A percentile compares a stretch with the other conserved stretches of the same genome.
Evolutionary conservation across 2,113 vertebrate genomes (phyloP).

Genomic region (Corapipo altera): DNA sequence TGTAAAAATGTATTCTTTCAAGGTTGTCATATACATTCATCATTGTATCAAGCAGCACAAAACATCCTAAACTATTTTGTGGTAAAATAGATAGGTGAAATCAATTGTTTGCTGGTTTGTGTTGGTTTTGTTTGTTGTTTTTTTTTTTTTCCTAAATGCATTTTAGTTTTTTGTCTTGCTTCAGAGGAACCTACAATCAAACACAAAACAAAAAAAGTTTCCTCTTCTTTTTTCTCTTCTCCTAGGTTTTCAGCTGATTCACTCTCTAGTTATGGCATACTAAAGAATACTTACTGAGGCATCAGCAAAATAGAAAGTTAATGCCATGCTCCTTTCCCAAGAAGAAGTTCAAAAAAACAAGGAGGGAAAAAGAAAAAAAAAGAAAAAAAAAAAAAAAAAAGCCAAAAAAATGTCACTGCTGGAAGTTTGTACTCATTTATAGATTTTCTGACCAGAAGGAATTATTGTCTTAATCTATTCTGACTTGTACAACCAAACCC

Average conservation of each 20-base stretch:
- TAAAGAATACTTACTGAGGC: not conserved
- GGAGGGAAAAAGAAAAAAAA: not conserved
- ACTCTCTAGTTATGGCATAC: not conserved
- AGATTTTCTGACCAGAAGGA: not conserved
- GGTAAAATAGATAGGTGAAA: not conserved
- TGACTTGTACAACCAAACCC: not conserved
- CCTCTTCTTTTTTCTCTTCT: not conserved
- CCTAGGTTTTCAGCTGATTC: not conserved
- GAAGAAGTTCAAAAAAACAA: accelerated
- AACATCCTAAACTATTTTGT: not conserved
- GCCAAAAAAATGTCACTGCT: accelerated
- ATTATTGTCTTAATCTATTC: not conserved
- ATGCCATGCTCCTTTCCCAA: not conserved
- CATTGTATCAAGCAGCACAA: not conserved
- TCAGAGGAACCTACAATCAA: not conserved
- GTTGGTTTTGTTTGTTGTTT: not conserved
- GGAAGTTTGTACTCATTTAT: not conserved
- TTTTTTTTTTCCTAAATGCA: not conserved
- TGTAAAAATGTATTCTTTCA: not conserved
- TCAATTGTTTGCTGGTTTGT: no score
- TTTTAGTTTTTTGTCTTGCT: not conserved
- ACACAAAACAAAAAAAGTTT: not conserved
- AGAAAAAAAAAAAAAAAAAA: no score
- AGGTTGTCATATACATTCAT: not conserved
- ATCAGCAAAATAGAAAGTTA: not conserved